Percentiles rank a stretch among this genome's conserved stretches.
These are phyloP conservation scores for Microtus pennsylvanicus DNA, from an alignment of 2,113 vertebrate genomes.

Conservation along the genomic window DNA sequence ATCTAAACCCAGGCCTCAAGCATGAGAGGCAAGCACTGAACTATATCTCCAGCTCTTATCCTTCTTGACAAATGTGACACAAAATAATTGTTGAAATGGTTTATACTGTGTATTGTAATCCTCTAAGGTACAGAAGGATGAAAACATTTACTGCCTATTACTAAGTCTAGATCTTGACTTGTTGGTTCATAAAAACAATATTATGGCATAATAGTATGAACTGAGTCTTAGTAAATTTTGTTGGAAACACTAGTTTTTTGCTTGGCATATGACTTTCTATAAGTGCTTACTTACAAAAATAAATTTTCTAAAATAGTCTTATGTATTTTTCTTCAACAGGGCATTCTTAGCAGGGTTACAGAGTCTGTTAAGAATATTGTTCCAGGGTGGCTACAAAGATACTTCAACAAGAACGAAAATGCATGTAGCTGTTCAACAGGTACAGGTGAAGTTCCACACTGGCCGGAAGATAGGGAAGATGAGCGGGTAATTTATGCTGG, in stretches of 20 bases:
- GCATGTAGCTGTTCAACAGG: slow-evolving; percentile 81
- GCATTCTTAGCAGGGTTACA: slow-evolving; percentile 95
- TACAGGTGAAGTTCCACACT: slow-evolving; percentile 78
- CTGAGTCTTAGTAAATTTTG: slow-evolving; percentile 35
- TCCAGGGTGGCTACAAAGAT: slow-evolving; percentile 96
- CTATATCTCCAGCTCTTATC: not conserved
- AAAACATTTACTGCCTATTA: slow-evolving; percentile 20
- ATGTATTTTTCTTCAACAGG: slow-evolving; percentile 85
- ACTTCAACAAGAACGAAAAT: slow-evolving; percentile 94
- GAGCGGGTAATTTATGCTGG: slow-evolving; percentile 86
- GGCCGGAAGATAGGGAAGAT: slow-evolving; percentile 85
- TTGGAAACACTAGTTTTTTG: slow-evolving; percentile 30
- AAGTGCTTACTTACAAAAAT: slow-evolving; percentile 41
- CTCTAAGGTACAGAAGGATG: slow-evolving; percentile 14
- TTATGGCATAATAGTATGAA: not conserved
- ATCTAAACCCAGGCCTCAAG: not conserved
- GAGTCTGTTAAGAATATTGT: slow-evolving; percentile 98
- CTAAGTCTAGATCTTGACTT: slow-evolving; percentile 28
- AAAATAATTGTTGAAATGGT: slow-evolving; percentile 50
- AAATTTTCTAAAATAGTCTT: slow-evolving; percentile 44
- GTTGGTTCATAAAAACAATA: not conserved
- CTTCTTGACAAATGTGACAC: slow-evolving; percentile 9
- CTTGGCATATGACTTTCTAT: slow-evolving; percentile 46
- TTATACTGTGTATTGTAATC: slow-evolving; percentile 34
- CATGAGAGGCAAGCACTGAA: not conserved